These are phyloP conservation scores for Helicoverpa armigera DNA, from an alignment of 1,140 invertebrate genomes.

Conservation along the genomic window DNA sequence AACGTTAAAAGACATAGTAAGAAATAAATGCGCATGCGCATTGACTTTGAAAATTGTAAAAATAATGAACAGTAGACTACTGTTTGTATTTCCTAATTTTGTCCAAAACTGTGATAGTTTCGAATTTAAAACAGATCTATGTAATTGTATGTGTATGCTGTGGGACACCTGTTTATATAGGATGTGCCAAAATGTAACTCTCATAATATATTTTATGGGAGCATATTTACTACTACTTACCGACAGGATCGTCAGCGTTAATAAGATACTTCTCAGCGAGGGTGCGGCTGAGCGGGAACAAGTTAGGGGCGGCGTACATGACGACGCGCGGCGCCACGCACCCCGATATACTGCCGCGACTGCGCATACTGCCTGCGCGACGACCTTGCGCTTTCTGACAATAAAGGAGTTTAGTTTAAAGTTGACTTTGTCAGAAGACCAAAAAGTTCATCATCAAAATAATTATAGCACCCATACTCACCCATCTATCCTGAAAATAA, in stretches of 20 bases:
- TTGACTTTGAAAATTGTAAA: too few relatives aligned
- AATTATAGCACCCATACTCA: slow-evolving; percentile 55
- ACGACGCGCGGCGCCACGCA: slow-evolving; percentile 78
- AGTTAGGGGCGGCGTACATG: slow-evolving; percentile 92
- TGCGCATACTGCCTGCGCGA: slow-evolving; percentile 81
- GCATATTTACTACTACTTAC: slow-evolving; percentile 57
- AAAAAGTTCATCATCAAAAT: too few relatives aligned
- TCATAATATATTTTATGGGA: neutral
- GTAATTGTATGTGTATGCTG: too few relatives aligned
- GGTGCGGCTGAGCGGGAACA: slow-evolving; percentile 92
- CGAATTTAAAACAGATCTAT: too few relatives aligned
- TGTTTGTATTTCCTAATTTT: too few relatives aligned
- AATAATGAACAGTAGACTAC: too few relatives aligned
- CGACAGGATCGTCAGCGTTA: slow-evolving; percentile 87
- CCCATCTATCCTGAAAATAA: slow-evolving; percentile 93
- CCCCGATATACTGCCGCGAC: slow-evolving; percentile 79
- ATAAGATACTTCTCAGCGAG: slow-evolving; percentile 95
- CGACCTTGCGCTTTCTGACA: slow-evolving; percentile 86
- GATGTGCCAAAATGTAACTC: too few relatives aligned
- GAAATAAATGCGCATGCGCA: too few relatives aligned
- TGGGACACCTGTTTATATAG: too few relatives aligned
- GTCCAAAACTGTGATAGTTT: too few relatives aligned
- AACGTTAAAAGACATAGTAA: too few relatives aligned
- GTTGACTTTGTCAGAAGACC: neutral
- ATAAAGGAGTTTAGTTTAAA: neutral